A percentile compares a stretch with the other conserved stretches of the same genome.
These are phyloP conservation scores for Jaculus jaculus DNA, from an alignment of 2,113 vertebrate genomes.

Conservation along the genomic window DNA sequence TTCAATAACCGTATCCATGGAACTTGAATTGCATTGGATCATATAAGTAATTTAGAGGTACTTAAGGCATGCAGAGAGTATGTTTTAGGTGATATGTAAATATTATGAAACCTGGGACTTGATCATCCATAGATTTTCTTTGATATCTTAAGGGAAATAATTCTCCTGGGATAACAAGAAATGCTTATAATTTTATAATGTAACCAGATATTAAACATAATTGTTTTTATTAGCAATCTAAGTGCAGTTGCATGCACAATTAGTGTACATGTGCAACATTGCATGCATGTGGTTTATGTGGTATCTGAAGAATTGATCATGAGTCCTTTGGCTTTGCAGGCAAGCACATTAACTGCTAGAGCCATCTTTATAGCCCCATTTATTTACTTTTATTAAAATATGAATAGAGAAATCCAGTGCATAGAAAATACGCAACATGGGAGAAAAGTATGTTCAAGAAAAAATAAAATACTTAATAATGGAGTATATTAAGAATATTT, in stretches of 20 bases:
- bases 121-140: neutral
- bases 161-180: neutral
- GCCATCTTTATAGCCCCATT: neutral
- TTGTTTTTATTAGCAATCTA: neutral
- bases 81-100: neutral
- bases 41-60: neutral
- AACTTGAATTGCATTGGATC: neutral
- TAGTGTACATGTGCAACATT: no score
- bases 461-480: neutral
- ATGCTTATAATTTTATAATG: neutral
- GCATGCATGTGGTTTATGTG: no score
- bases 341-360: no score
- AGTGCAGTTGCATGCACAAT: no score
- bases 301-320: no score
- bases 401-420: neutral
- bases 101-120: neutral
- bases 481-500: no score
- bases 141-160: neutral
- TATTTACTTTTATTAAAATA: neutral
- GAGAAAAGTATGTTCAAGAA: no score
- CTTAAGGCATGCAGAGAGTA: neutral
- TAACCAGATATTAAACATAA: neutral
- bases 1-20: neutral
- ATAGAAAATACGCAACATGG: neutral
- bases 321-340: no score